These are phyloP conservation scores for Micrastur ruficollis DNA, from an alignment of 2,797 vertebrate genomes.

Conservation along the genomic window DNA sequence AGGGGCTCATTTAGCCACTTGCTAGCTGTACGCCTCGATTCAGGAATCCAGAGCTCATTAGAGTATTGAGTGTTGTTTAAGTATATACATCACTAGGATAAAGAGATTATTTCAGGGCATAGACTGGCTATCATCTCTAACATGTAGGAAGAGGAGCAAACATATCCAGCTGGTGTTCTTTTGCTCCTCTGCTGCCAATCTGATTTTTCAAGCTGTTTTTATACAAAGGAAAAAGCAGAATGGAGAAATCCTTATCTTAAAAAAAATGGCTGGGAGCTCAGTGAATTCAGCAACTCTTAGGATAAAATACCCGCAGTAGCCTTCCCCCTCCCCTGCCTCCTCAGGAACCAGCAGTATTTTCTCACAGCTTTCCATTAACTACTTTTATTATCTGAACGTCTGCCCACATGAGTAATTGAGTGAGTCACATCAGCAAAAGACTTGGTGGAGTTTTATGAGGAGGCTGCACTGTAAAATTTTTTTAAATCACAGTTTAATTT, in stretches of 20 bases:
- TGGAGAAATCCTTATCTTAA: constrained; percentile 21
- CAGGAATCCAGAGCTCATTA: background rate
- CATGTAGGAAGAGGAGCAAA: background rate
- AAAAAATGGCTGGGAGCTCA: constrained; percentile 40
- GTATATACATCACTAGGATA: background rate
- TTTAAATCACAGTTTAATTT: constrained; percentile 52
- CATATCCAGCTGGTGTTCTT: background rate
- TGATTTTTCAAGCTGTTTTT: constrained; percentile 55
- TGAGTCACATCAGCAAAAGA: constrained; percentile 70
- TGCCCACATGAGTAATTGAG: constrained; percentile 68
- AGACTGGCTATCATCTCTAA: constrained; percentile 6
- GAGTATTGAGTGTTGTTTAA: background rate
- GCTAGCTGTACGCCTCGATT: background rate
- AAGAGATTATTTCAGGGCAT: constrained; percentile 29
- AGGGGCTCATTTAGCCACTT: background rate
- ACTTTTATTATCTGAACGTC: constrained; percentile 70
- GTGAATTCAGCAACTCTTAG: constrained; percentile 50
- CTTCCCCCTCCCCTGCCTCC: constrained; percentile 52
- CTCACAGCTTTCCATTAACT: constrained; percentile 66
- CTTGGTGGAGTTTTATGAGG: constrained; percentile 54
- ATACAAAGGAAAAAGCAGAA: constrained; percentile 25
- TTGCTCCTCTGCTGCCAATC: constrained; percentile 2
- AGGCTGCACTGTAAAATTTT: constrained; percentile 20
- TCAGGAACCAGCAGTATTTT: constrained; percentile 69
- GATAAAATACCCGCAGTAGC: constrained; percentile 51